A percentile compares a stretch with the other conserved stretches of the same genome.
Conservation (phyloP, 2,888 invertebrate genomes). For the Molorchus minor region DNA sequence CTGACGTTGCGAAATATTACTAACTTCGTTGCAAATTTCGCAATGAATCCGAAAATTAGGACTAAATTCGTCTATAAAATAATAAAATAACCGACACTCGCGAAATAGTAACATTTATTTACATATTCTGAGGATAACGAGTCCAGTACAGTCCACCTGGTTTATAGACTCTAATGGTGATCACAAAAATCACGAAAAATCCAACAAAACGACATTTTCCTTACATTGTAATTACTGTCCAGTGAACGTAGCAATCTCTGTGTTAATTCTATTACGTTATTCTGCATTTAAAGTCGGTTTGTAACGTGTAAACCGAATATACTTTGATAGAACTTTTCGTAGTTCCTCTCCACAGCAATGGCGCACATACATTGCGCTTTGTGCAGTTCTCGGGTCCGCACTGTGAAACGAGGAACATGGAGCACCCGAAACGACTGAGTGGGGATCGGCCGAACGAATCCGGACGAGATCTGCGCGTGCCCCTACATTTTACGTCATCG, state of each 20-base stretch:
- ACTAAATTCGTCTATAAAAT: slow-evolving; percentile 34
- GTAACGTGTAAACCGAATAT: slow-evolving; percentile 63
- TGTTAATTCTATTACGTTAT: slow-evolving; percentile 89
- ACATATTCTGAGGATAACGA: slow-evolving; percentile 47
- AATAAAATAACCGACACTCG: slow-evolving; percentile 37
- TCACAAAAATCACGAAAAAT: slow-evolving; percentile 49
- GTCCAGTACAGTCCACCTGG: slow-evolving; percentile 58
- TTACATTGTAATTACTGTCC: slow-evolving; percentile 98
- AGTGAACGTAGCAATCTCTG: slow-evolving; percentile 95
- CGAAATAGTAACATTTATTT: slow-evolving; percentile 46
- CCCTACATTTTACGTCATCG: slow-evolving; percentile 37
- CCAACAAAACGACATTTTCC: slow-evolving; percentile 63
- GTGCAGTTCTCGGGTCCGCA: slow-evolving; percentile 62
- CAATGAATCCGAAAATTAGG: slow-evolving; percentile 31
- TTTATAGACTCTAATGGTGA: slow-evolving; percentile 49
- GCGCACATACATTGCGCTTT: slow-evolving; percentile 65
- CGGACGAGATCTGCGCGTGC: slow-evolving; percentile 57
- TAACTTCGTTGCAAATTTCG: slow-evolving; percentile 29
- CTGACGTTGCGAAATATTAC: slow-evolving; percentile 53
- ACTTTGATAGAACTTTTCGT: slow-evolving; percentile 61
- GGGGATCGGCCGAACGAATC: slow-evolving; percentile 60
- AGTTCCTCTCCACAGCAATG: slow-evolving; percentile 63
- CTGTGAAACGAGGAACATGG: slow-evolving; percentile 63
- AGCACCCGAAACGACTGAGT: slow-evolving; percentile 63
- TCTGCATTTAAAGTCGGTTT: slow-evolving; percentile 77